Evolutionary conservation across 2,113 vertebrate species (phyloP).

Genomic region (Micronycteris hirsuta): DNA sequence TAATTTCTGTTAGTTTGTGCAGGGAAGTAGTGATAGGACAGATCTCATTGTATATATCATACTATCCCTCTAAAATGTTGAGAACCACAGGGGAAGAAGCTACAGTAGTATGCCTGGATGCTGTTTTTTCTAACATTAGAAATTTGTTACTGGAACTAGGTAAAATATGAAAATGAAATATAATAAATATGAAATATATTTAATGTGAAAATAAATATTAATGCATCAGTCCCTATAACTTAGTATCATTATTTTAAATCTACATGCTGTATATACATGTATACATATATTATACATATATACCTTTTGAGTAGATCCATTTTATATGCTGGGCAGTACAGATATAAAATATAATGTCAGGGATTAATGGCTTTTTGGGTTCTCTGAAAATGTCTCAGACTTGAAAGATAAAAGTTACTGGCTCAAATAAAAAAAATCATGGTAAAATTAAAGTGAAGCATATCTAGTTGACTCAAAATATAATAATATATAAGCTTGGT

Average conservation of each 20-base stretch:
- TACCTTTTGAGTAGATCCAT: neutral
- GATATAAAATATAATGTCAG: neutral
- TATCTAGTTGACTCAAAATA: neutral
- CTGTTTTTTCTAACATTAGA: neutral
- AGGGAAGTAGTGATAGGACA: neutral
- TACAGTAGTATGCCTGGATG: neutral
- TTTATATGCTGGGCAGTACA: neutral
- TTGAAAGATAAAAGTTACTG: neutral
- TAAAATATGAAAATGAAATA: neutral
- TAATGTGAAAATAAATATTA: neutral
- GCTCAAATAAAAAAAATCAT: neutral
- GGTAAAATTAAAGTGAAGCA: neutral
- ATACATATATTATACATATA: neutral
- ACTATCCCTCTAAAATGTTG: neutral
- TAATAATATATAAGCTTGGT: neutral
- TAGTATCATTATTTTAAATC: neutral
- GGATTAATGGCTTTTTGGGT: neutral
- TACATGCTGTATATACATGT: neutral
- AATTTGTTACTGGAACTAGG: neutral
- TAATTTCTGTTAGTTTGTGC: neutral
- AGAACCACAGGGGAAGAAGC: neutral
- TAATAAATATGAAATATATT: neutral
- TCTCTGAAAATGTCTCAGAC: neutral
- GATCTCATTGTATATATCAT: neutral
- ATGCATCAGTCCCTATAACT: neutral